Evolutionary conservation across 2,113 vertebrate genomes (phyloP).

Genomic region (Psammodynastes pulverulentus): DNA sequence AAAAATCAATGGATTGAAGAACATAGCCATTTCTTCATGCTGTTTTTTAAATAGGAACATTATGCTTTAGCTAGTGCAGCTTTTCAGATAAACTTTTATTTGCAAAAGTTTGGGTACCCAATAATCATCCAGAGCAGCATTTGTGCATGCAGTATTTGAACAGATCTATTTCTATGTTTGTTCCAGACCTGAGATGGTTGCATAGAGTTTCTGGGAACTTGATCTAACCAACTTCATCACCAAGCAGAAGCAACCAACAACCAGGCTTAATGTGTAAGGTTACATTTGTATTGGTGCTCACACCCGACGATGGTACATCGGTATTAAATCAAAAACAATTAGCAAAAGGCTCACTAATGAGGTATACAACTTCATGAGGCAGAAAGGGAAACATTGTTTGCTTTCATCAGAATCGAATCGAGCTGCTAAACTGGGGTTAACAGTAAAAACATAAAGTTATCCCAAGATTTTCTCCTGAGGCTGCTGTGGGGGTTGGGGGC

Average conservation of each 20-base stretch:
- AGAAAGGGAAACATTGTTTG: conserved; percentile 63
- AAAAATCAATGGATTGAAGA: neutral
- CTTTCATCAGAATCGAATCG: conserved; percentile 42
- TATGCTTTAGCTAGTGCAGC: neutral
- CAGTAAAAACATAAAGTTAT: conserved; percentile 43
- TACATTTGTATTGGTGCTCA: conserved; percentile 65
- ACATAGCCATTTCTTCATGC: conserved; percentile 23
- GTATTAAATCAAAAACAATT: conserved; percentile 80
- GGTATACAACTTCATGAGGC: conserved; percentile 60
- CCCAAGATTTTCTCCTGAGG: conserved; percentile 58
- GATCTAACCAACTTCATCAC: conserved; percentile 59
- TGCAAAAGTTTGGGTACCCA: conserved; percentile 34
- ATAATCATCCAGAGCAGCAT: conserved; percentile 20
- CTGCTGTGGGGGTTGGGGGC: conserved; percentile 49
- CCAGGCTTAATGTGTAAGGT: conserved; percentile 58
- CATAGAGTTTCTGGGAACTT: conserved; percentile 40
- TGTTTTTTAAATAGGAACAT: conserved; percentile 34
- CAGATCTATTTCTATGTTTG: conserved; percentile 47
- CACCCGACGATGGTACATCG: conserved; percentile 65
- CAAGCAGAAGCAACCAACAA: conserved; percentile 61
- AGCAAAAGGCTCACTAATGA: conserved; percentile 71
- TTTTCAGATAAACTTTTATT: conserved; percentile 39
- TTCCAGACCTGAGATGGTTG: conserved; percentile 46
- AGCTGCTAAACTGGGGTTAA: conserved; percentile 44
- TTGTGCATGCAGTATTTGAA: conserved; percentile 32